Conservation (phyloP, 2,113 vertebrate species). For the Gobius niger region DNA sequence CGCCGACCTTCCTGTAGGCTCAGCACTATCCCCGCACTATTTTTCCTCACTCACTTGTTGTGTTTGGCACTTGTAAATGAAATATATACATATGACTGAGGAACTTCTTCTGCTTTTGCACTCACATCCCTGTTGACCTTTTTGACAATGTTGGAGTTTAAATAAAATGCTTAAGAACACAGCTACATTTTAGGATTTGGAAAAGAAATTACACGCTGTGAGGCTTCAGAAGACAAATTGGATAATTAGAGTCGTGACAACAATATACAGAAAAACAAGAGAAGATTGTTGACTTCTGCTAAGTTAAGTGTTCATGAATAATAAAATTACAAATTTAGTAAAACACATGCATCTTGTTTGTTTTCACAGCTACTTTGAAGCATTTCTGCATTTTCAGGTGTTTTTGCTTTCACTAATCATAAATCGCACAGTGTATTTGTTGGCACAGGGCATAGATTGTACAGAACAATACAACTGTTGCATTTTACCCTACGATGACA, state of each 20-base stretch:
- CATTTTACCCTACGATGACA: too few species aligned
- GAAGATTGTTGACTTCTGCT: too few species aligned
- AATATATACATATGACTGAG: background rate
- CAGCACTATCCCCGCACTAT: slow-evolving; percentile 25
- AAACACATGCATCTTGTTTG: too few species aligned
- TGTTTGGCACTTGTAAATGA: slow-evolving; percentile 14
- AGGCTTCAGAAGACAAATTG: background rate
- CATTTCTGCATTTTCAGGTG: too few species aligned
- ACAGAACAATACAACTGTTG: too few species aligned
- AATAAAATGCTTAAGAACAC: slow-evolving; percentile 77
- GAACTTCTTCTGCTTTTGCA: background rate
- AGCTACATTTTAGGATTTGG: slow-evolving; percentile 74
- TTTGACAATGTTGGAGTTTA: slow-evolving; percentile 78
- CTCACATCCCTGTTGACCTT: slow-evolving; percentile 56
- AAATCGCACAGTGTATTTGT: too few species aligned
- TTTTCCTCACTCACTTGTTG: background rate
- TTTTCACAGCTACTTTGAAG: too few species aligned
- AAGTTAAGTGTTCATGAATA: too few species aligned
- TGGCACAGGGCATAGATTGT: too few species aligned
- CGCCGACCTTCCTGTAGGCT: slow-evolving; percentile 44
- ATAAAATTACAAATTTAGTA: too few species aligned
- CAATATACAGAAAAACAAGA: background rate
- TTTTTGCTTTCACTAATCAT: too few species aligned
- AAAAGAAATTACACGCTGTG: background rate
- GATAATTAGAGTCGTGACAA: background rate